Conservation (phyloP, 2,888 invertebrate genomes). For the Molanna angustata region DNA sequence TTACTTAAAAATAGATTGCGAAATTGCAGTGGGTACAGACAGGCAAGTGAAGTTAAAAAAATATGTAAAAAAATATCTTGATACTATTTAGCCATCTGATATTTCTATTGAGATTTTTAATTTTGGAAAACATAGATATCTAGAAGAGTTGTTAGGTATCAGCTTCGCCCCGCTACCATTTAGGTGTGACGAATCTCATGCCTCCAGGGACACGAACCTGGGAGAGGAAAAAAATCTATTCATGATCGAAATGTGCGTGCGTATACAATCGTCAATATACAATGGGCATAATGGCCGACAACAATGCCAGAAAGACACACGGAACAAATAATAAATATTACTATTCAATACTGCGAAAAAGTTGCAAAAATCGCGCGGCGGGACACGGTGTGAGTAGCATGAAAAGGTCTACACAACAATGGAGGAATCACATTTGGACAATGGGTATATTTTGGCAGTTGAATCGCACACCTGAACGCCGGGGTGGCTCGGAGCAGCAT, state of each 20-base stretch:
- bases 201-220: slow-evolving; percentile 18
- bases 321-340: slow-evolving; percentile 33
- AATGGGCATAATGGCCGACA: slow-evolving; percentile 28
- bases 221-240: slow-evolving; percentile 23
- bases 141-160: too few species aligned
- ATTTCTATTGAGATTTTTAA: too few species aligned
- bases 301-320: slow-evolving; percentile 32
- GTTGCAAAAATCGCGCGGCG: slow-evolving; percentile 29
- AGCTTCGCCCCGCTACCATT: too few species aligned
- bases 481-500: too few species aligned
- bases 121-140: too few species aligned
- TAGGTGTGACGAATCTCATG: too few species aligned
- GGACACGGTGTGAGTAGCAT: slow-evolving; percentile 21
- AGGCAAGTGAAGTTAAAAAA: too few species aligned
- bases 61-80: too few species aligned
- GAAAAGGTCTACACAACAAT: slow-evolving; percentile 24
- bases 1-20: too few species aligned
- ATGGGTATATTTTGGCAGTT: slow-evolving; percentile 31
- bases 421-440: slow-evolving; percentile 29
- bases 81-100: too few species aligned
- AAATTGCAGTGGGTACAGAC: too few species aligned
- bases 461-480: slow-evolving; percentile 32
- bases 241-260: slow-evolving; percentile 31
- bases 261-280: slow-evolving; percentile 30
- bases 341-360: slow-evolving; percentile 30